Evolutionary conservation across 2,113 vertebrate genomes (phyloP).

Genomic region (Isurus oxyrinchus): DNA sequence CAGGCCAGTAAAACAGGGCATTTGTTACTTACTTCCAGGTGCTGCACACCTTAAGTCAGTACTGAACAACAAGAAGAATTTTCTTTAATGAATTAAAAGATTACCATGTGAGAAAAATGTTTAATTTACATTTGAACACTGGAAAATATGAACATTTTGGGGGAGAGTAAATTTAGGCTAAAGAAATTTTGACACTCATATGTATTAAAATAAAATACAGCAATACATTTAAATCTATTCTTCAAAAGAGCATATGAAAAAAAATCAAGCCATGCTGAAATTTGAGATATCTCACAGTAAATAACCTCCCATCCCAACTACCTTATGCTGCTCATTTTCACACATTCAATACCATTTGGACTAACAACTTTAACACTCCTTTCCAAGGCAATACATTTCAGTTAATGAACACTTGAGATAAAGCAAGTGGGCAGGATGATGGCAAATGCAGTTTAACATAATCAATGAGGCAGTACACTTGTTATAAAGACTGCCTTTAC

Average conservation of each 20-base stretch:
- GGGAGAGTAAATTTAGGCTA: neutral
- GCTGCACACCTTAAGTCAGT: neutral
- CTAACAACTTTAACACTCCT: neutral
- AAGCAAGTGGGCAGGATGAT: neutral
- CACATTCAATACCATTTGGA: neutral
- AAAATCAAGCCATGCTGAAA: neutral
- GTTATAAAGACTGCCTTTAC: neutral
- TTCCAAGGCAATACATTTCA: neutral
- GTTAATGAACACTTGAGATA: no score
- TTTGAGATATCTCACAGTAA: neutral
- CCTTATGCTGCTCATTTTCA: neutral
- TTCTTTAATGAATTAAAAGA: neutral
- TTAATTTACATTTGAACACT: neutral
- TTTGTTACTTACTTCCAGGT: neutral
- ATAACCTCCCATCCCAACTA: neutral
- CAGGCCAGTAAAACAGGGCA: neutral
- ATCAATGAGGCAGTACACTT: neutral
- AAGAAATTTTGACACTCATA: neutral
- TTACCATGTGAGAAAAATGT: neutral
- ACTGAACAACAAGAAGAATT: neutral
- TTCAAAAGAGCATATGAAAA: neutral
- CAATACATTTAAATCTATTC: neutral
- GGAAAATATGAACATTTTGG: neutral
- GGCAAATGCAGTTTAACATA: neutral
- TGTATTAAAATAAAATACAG: neutral